Evolutionary conservation across 1,140 invertebrate species (phyloP), one percentile per base, ranked within the genome.

Genomic region (Paraescarpia echinospica): DNA sequence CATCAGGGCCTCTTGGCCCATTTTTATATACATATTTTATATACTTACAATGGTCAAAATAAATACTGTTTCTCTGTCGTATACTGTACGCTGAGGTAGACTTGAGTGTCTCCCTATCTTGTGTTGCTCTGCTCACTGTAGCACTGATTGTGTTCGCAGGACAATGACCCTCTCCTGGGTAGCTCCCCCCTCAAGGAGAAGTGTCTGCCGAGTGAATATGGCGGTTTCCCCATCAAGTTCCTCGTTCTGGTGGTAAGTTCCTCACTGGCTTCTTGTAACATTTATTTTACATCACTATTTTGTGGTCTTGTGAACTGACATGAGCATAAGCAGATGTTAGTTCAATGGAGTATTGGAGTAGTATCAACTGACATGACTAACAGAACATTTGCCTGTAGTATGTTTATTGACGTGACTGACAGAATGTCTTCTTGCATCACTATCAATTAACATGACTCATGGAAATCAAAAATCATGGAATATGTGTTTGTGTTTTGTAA

Each of bases 171-270:
- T 18, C 94, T 96, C 91, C 94, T 96, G 90, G 96, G 95, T 88
- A 95, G 95, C 34, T 95, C 96, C 27, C 95, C 96, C 48, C 95
- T 96, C 31, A 96, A 96, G 94, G 95, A 95, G 34, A 91, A 35
- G 14, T 94, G 94, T 89, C 93, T 95, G 88, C 95, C 94, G 91
- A 93, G 96, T 93, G 96, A 97, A 92, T 96, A 95, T 91, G 98
- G 98, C 92, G 97, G 97, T 88, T 99, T 98, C 96, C 98, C 98
- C 1, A 97, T 98, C 90, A 97, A 98, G 94, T 97, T 99, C 92
- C 96, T 99, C 27, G 98, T 98, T 94, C 97, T 98, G 93, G 97
- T 99, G 96, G 98, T 99, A 92, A 96, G 96, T 77, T 77, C 59
- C 9, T 14, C 22, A 18, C 59, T 31, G 4, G 27, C 59, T 12